phyloP scores from a whole-genome alignment of 2,797 vertebrate genomes.

The Eutrigla gurnardus region DNA sequence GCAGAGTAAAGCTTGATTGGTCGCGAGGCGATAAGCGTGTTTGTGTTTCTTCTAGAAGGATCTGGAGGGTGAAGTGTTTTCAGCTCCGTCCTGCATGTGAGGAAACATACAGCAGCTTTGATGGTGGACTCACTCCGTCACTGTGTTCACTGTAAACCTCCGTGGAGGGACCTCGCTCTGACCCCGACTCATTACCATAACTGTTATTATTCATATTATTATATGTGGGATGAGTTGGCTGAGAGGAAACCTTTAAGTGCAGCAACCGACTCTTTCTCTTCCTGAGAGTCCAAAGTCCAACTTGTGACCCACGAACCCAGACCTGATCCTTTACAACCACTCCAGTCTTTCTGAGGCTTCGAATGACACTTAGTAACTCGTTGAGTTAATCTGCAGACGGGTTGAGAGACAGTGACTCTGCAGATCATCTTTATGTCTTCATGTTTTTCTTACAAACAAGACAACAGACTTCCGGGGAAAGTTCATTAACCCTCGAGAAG shows the following conservation, averaged over 20 bases:
- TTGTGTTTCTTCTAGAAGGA: slow-evolving; percentile 51
- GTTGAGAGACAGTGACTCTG: neutral
- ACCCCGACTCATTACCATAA: neutral
- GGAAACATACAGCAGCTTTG: no score
- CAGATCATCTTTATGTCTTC: neutral
- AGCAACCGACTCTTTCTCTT: neutral
- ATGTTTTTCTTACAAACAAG: neutral
- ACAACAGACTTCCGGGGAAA: no score
- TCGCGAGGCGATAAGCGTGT: slow-evolving; percentile 48
- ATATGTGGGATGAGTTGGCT: neutral
- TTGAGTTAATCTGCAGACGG: neutral
- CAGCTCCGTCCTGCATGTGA: neutral
- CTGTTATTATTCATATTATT: no score
- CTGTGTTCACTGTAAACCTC: slow-evolving; percentile 33
- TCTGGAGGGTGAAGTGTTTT: slow-evolving; percentile 36
- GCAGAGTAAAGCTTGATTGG: slow-evolving; percentile 38
- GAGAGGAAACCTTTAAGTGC: neutral
- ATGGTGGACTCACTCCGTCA: slow-evolving; percentile 3
- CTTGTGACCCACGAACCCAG: slow-evolving; percentile 1
- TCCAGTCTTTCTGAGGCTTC: neutral
- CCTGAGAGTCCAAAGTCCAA: slow-evolving; percentile 80
- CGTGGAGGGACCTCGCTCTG: slow-evolving; percentile 1
- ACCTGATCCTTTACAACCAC: neutral
- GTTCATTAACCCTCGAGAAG: no score
- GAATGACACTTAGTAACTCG: neutral